Percentiles rank a stretch among this genome's conserved stretches.
phyloP scores from a whole-genome alignment of 2,113 vertebrate genomes.

The Probosciger aterrimus region DNA sequence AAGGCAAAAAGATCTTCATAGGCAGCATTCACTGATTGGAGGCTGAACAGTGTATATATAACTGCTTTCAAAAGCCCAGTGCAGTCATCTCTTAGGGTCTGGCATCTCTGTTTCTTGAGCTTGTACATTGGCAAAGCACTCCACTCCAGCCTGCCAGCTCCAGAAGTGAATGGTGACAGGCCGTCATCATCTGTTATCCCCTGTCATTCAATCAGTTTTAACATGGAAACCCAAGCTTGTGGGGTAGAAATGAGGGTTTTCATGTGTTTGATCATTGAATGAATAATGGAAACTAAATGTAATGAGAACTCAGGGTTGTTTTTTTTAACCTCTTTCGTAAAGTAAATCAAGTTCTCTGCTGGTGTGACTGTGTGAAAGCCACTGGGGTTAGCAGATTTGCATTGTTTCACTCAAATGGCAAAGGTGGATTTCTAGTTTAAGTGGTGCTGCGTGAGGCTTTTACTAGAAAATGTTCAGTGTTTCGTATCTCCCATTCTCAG shows the following conservation, averaged over 20 bases:
- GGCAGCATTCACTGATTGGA: not conserved
- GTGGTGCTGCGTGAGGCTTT: not conserved
- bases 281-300: not conserved
- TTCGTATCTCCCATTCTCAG: not conserved
- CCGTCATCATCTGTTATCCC: not conserved
- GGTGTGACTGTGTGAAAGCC: not conserved
- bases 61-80: not conserved
- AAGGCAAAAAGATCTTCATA: not conserved
- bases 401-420: not conserved
- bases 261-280: not conserved
- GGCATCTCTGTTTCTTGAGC: slow-evolving; percentile 6
- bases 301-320: not conserved
- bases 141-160: slow-evolving; percentile 5
- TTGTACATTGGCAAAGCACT: not conserved
- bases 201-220: not conserved
- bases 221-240: not conserved
- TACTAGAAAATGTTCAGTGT: not conserved
- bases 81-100: not conserved
- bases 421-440: not conserved
- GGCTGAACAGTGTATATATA: not conserved
- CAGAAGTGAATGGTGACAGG: not conserved
- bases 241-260: not conserved
- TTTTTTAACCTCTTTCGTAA: not conserved
- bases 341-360: not conserved
- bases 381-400: not conserved